A percentile compares a stretch with the other conserved stretches of the same genome.
Conservation (phyloP, 2,113 vertebrate genomes). For the Strigops habroptila region DNA sequence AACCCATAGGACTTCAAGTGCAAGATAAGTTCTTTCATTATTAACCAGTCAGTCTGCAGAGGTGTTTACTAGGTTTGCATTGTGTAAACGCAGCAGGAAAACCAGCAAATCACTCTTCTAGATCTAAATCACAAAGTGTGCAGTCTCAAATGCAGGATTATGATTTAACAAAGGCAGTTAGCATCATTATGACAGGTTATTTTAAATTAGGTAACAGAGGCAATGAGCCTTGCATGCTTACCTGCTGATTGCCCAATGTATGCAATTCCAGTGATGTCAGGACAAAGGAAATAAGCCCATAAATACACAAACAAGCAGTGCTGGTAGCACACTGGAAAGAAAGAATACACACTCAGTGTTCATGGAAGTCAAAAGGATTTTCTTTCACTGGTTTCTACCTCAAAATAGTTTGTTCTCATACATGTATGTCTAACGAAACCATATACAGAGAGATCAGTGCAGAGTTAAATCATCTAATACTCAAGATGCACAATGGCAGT, state of each 20-base stretch:
- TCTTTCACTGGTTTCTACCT: neutral
- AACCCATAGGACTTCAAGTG: neutral
- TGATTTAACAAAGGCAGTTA: neutral
- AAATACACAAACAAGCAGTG: conserved; percentile 93
- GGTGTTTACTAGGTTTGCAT: neutral
- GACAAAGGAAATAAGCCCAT: conserved; percentile 92
- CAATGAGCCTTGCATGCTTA: conserved; percentile 23
- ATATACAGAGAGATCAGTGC: neutral
- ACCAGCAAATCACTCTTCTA: neutral
- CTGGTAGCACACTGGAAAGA: conserved; percentile 87
- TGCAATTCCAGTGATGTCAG: conserved; percentile 92
- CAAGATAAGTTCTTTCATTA: neutral
- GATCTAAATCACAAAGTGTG: neutral
- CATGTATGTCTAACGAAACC: neutral
- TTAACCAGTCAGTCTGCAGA: neutral
- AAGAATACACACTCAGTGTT: neutral
- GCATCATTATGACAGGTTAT: neutral
- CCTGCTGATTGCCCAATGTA: conserved; percentile 88
- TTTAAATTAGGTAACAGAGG: neutral
- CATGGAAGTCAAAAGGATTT: neutral
- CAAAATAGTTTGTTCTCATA: neutral
- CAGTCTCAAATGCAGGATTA: neutral
- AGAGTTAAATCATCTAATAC: neutral
- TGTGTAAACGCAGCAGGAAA: neutral
- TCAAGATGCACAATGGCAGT: neutral